Base-by-base conservation (phyloP, 1,140 invertebrate species). In the Drosophila guanche region DNA sequence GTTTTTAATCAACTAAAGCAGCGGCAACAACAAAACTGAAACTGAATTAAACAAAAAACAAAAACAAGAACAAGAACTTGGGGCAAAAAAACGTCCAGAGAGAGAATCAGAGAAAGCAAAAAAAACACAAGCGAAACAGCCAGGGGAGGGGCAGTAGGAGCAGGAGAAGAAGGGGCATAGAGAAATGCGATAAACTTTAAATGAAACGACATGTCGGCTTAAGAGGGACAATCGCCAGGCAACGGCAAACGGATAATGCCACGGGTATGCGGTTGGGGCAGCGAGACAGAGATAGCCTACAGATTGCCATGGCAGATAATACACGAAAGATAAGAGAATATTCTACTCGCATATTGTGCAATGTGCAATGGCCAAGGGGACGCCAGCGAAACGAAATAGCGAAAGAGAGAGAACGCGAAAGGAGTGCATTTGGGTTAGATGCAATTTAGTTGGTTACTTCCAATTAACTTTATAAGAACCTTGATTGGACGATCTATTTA, bases 1-100 rank as follows among this genome's bases (percentile, higher is more conserved):
- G 80, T 79, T 84, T 84, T 84, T 84, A 84, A 84, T 84, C 80
- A 84, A 84, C 80, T 63, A 84, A 84, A 76, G 79, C 79, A 58
- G 60, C 45, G 56, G 47, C 66, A 79, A 76, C 79, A 85, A 68
- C 63, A 69, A 37, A 69, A 69, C 63, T 68, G 63, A 63, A 69
- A 76, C 71, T 79, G 62, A 84, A 84, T 84, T 84, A 85, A 79
- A 71, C 60, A 43, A 8, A 43, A 40, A 48, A 33, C 10, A 25
- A 58, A 27, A 57, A 25, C 8, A 25, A 42, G 23, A 54, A 50
- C 60, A 53, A 45, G 23, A 51, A 54, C 51, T 16, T 10, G 23
- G 33, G 50, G 45, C 16, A 20, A 45, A 41, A 66, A 40, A 37
- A 41, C n/a, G 43, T n/a, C 12, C 3, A 33, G 47, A 37, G 37